phyloP scores from a whole-genome alignment of 2,797 vertebrate species.

The Silurus aristotelis region DNA sequence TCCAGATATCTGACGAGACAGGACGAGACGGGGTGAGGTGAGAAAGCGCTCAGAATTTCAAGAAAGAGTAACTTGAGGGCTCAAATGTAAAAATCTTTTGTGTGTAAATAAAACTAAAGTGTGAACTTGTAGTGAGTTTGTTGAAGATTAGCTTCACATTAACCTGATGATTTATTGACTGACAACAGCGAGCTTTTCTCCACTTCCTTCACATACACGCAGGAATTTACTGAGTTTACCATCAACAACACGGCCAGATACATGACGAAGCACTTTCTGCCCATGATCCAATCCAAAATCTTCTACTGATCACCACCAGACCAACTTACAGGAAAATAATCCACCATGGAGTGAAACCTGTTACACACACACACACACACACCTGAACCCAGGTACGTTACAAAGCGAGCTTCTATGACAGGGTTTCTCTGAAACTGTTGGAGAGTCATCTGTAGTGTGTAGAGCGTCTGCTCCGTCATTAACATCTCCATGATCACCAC shows the following conservation, averaged over 20 bases:
- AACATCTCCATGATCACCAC: background rate
- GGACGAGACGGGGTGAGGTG: background rate
- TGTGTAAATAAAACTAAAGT: background rate
- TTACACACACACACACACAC: background rate
- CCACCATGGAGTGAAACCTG: background rate
- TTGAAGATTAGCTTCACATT: background rate
- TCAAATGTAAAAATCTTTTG: background rate
- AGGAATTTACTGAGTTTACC: background rate
- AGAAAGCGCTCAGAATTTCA: background rate
- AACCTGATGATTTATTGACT: background rate
- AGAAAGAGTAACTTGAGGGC: background rate
- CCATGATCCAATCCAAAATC: background rate
- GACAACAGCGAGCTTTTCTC: background rate
- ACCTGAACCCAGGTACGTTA: background rate
- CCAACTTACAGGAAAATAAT: background rate
- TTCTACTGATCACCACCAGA: background rate
- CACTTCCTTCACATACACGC: background rate
- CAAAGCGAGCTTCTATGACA: background rate
- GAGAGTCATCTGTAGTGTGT: no score
- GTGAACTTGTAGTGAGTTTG: background rate
- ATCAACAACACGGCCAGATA: background rate
- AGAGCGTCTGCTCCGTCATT: no score
- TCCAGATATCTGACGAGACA: background rate
- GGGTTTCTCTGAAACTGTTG: background rate
- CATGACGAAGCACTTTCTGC: background rate